A percentile compares a stretch with the other conserved stretches of the same genome.
Evolutionary conservation across 2,888 invertebrate genomes (phyloP).

Genomic region (Eulithis prunata): DNA sequence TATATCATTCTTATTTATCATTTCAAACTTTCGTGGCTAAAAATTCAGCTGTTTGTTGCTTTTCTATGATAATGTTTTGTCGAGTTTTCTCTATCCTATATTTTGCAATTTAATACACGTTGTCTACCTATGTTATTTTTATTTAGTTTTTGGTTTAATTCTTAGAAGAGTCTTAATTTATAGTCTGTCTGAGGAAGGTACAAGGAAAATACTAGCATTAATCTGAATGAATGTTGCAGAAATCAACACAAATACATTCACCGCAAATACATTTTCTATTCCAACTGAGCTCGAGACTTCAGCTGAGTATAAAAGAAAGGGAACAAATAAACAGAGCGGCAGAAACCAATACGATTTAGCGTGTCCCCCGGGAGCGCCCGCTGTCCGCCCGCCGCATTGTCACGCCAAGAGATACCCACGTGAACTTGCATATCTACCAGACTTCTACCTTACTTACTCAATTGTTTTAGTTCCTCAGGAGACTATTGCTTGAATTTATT

Average conservation of each 20-base stretch:
- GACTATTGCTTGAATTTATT: too few species aligned
- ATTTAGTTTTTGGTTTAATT: too few species aligned
- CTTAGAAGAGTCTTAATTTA: too few species aligned
- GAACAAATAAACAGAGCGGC: constrained; percentile 63
- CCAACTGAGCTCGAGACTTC: constrained; percentile 41
- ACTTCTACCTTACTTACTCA: constrained; percentile 22
- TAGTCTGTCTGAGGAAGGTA: too few species aligned
- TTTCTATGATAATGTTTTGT: constrained; percentile 25
- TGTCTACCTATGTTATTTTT: too few species aligned
- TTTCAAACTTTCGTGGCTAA: constrained; percentile 45
- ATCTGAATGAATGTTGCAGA: background rate
- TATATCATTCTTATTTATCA: constrained; percentile 60
- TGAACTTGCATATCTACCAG: constrained; percentile 38
- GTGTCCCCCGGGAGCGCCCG: constrained; percentile 60
- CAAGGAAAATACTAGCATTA: too few species aligned
- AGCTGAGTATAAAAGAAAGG: constrained; percentile 49
- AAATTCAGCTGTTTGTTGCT: constrained; percentile 32
- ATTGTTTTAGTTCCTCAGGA: background rate
- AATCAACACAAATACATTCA: constrained; percentile 9
- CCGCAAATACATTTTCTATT: constrained; percentile 34
- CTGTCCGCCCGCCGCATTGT: constrained; percentile 64
- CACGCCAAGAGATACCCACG: constrained; percentile 56
- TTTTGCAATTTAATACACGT: constrained; percentile 1
- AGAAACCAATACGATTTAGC: constrained; percentile 75
- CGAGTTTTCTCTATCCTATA: constrained; percentile 17